phyloP scores from a whole-genome alignment of 2,888 invertebrate species.

The Barypeithes pellucidus region DNA sequence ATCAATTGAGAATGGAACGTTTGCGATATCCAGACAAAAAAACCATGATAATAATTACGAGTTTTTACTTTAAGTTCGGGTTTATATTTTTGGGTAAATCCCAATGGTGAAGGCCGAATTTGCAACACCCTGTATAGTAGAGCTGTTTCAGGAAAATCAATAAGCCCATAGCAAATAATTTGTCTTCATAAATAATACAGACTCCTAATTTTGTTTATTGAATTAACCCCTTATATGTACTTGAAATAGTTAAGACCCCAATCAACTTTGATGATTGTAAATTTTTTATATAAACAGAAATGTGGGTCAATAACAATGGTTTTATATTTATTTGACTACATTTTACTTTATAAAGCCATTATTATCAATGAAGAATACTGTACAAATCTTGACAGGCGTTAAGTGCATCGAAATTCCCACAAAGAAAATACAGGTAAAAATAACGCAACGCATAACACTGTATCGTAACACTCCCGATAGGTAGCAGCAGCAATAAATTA shows the following conservation, averaged over 20 bases:
- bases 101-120: no score
- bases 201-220: neutral
- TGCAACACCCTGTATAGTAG: no score
- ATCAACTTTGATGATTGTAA: neutral
- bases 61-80: no score
- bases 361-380: constrained; percentile 28
- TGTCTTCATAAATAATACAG: constrained; percentile 15
- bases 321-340: constrained; percentile 1
- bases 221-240: neutral
- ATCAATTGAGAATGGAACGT: no score
- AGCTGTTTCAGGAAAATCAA: constrained; percentile 7
- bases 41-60: no score
- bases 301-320: neutral
- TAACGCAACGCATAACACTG: no score
- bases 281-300: neutral
- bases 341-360: constrained; percentile 6
- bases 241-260: neutral
- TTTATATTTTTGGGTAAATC: no score
- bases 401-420: no score
- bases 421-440: no score
- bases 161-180: constrained; percentile 23
- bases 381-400: constrained; percentile 14
- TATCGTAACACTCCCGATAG: no score
- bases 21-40: no score
- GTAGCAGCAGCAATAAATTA: no score